These are phyloP conservation scores for Pharmacophagus antenor DNA, from an alignment of 2,888 invertebrate species.

Conservation along the genomic window DNA sequence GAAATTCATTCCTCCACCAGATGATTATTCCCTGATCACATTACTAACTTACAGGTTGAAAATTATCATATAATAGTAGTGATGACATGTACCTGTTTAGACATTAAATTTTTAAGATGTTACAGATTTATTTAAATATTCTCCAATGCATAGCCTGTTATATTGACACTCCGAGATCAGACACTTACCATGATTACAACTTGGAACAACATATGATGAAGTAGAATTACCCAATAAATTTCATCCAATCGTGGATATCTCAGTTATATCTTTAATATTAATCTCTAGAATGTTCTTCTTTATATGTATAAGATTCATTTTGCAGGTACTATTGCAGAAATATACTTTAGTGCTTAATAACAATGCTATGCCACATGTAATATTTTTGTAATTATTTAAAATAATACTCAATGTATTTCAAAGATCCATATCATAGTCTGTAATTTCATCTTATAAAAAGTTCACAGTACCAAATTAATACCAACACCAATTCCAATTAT, in stretches of 20 bases:
- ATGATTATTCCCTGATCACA: slow-evolving; percentile 1
- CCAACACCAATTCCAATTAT: not conserved
- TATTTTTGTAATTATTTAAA: too few relatives aligned
- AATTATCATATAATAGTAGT: slow-evolving; percentile 5
- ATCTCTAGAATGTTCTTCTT: not conserved
- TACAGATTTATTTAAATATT: slow-evolving; percentile 42
- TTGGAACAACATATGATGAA: slow-evolving; percentile 50
- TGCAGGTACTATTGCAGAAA: not conserved
- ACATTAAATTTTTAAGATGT: slow-evolving; percentile 10
- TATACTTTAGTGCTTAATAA: too few relatives aligned
- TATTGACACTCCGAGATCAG: slow-evolving; percentile 64
- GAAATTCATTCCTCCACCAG: slow-evolving; percentile 9
- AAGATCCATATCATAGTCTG: not conserved
- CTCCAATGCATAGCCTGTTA: slow-evolving; percentile 64
- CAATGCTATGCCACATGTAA: too few relatives aligned
- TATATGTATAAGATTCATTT: not conserved
- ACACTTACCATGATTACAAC: slow-evolving; percentile 63
- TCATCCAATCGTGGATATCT: slow-evolving; percentile 64
- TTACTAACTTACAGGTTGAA: not conserved
- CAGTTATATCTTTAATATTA: slow-evolving; percentile 15
- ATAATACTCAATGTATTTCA: not conserved
- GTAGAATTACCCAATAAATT: slow-evolving; percentile 59
- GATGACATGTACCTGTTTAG: slow-evolving; percentile 28
- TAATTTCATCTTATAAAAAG: not conserved
- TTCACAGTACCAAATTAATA: not conserved